These are phyloP conservation scores for Graptemys geographica DNA, from an alignment of 2,797 vertebrate species.

Conservation along the genomic window DNA sequence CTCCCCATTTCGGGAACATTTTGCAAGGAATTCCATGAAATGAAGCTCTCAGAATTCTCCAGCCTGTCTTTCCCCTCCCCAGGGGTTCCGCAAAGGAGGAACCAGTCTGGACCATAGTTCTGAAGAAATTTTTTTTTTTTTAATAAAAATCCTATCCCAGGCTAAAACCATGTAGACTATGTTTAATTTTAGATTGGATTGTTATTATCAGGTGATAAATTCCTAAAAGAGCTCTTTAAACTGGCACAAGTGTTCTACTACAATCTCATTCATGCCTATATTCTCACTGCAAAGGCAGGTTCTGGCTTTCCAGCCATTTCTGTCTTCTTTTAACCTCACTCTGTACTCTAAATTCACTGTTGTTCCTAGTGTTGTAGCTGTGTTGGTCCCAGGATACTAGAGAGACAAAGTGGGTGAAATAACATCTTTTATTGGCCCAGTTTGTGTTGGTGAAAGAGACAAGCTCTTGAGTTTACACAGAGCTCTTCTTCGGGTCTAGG, in stretches of 20 bases:
- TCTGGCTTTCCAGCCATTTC: fast-evolving
- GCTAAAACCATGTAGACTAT: fast-evolving
- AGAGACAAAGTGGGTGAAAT: no score
- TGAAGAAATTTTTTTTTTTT: background rate
- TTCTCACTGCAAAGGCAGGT: background rate
- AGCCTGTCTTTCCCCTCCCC: background rate
- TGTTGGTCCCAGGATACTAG: no score
- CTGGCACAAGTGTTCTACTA: background rate
- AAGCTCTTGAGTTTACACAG: no score
- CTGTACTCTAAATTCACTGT: background rate
- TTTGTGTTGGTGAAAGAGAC: no score
- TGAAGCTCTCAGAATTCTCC: background rate
- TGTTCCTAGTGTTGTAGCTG: no score
- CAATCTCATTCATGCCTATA: fast-evolving
- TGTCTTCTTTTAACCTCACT: background rate
- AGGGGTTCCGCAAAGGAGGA: background rate
- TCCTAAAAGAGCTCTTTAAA: background rate
- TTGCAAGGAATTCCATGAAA: background rate
- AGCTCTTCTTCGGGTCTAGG: no score
- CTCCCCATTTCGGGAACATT: background rate
- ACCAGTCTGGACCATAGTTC: background rate
- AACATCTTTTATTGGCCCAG: no score
- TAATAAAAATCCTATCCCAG: background rate
- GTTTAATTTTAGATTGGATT: background rate
- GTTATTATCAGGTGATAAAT: background rate